phyloP scores from a whole-genome alignment of 53 echinoderm and acorn worm species.

The Crossaster papposus region DNA sequence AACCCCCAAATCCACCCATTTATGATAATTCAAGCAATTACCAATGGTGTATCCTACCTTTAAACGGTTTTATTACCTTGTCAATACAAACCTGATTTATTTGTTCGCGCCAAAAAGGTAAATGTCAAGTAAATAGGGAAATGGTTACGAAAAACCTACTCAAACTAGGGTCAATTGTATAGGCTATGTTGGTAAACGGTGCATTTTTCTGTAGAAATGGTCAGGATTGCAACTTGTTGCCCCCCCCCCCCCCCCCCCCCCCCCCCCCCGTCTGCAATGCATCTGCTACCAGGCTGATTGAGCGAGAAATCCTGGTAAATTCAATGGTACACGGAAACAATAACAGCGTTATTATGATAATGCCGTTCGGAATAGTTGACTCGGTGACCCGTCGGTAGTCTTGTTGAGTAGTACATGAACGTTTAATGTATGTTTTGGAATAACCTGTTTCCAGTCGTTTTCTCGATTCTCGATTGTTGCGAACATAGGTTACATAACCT shows the following conservation, averaged over 20 bases:
- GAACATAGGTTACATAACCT: too few relatives aligned
- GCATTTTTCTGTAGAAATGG: not conserved
- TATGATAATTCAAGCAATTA: too few relatives aligned
- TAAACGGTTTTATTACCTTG: too few relatives aligned
- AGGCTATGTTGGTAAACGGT: not conserved
- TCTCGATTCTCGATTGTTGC: not conserved
- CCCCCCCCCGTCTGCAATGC: not conserved
- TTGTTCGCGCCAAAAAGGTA: not conserved
- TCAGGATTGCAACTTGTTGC: not conserved
- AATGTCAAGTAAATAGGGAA: not conserved
- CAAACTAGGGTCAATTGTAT: not conserved
- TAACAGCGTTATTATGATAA: not conserved
- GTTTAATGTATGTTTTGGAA: not conserved
- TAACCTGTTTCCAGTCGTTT: not conserved
- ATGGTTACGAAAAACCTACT: not conserved
- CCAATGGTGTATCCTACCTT: too few relatives aligned
- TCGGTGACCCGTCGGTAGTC: not conserved
- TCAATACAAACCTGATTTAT: too few relatives aligned
- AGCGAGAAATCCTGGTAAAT: slow-evolving; percentile 1
- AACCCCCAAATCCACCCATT: too few relatives aligned
- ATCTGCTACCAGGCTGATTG: not conserved
- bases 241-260: too few relatives aligned
- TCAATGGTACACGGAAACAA: not conserved
- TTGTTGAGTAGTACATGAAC: not conserved
- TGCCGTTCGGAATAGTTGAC: not conserved